Percentiles rank a stretch among this genome's conserved stretches.
These are phyloP conservation scores for Arenaria interpres DNA, from an alignment of 2,113 vertebrate genomes.

Conservation along the genomic window DNA sequence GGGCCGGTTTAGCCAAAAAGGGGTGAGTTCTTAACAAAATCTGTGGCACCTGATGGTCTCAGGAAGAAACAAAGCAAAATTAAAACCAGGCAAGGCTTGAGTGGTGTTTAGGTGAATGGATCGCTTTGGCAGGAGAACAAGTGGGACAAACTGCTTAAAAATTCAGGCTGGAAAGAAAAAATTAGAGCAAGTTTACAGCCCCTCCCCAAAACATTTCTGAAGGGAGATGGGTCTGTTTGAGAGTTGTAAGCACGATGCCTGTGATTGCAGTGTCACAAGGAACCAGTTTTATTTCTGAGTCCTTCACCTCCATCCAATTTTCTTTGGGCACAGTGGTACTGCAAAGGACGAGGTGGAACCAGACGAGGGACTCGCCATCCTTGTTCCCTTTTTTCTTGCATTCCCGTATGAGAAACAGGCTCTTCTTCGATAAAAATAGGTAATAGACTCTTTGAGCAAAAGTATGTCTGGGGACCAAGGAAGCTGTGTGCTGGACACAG, in stretches of 20 bases:
- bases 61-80: neutral
- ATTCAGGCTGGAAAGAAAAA: neutral
- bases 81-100: neutral
- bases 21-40: neutral
- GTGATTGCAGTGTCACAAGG: neutral
- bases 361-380: neutral
- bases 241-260: neutral
- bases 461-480: neutral
- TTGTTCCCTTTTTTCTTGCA: neutral
- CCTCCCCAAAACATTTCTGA: neutral
- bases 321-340: neutral
- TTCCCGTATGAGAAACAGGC: neutral
- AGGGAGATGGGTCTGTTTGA: fast-evolving
- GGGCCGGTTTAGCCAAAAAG: neutral
- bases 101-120: neutral
- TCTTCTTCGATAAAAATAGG: neutral
- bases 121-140: neutral
- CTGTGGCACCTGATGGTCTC: neutral
- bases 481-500: neutral
- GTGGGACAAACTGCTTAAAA: neutral
- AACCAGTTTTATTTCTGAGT: neutral
- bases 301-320: neutral
- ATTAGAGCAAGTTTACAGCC: neutral
- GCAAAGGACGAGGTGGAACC: neutral
- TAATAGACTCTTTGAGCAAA: neutral